Conservation (phyloP, 2,113 vertebrate species). For the Chaetorhynchus papuensis region DNA sequence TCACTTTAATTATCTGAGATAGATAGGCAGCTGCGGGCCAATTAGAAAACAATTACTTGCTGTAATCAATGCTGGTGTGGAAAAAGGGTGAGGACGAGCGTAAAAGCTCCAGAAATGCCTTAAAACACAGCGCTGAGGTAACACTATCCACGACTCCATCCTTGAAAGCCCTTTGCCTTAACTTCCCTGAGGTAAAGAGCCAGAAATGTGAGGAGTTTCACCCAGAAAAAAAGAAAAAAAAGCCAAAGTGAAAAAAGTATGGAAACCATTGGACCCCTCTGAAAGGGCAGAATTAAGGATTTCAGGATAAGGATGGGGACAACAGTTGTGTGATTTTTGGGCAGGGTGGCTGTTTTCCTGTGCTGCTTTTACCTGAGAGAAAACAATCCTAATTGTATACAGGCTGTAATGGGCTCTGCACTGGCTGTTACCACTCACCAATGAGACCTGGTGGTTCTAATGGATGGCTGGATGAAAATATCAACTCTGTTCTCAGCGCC, state of each 20-base stretch:
- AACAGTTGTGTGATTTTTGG: not conserved
- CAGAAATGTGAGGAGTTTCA: not conserved
- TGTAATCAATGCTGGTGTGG: constrained; percentile 54
- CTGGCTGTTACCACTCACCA: not conserved
- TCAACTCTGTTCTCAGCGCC: not conserved
- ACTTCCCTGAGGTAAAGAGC: not conserved
- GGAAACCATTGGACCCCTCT: accelerated
- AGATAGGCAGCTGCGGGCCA: constrained; percentile 66
- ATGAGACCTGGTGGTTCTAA: not conserved
- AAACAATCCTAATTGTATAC: not conserved
- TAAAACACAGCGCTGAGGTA: not conserved
- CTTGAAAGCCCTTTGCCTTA: not conserved
- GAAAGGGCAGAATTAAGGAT: not conserved
- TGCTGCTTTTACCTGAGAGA: not conserved
- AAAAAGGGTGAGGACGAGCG: not conserved
- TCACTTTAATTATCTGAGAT: constrained; percentile 66
- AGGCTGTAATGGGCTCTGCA: not conserved
- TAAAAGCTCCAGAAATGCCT: constrained; percentile 7
- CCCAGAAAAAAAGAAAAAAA: not conserved
- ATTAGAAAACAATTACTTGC: constrained; percentile 67
- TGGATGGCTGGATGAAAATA: not conserved
- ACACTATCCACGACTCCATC: not conserved
- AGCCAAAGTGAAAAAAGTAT: not conserved
- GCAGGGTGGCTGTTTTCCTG: not conserved
- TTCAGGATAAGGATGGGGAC: not conserved